phyloP scores from a whole-genome alignment of 2,797 vertebrate genomes.

The Sebastes miniatus region DNA sequence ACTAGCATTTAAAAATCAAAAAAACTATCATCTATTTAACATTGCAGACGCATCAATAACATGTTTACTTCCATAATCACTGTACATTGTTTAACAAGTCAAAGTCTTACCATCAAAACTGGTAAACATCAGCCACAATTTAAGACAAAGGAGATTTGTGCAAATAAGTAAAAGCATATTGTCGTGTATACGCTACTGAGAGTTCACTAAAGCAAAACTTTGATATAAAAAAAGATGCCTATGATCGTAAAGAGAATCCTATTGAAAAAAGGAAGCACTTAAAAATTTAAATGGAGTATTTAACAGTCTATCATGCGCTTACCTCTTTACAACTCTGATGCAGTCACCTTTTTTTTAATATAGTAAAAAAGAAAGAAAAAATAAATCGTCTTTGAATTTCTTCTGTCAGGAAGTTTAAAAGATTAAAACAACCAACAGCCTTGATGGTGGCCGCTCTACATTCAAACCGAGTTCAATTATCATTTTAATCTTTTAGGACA shows the following conservation, averaged over 20 bases:
- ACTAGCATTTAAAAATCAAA: conserved; percentile 14
- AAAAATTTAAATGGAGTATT: background rate
- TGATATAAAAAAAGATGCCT: conserved; percentile 15
- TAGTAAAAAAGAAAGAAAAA: background rate
- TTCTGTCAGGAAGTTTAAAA: background rate
- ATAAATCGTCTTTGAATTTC: background rate
- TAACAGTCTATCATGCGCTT: background rate
- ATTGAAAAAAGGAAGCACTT: conserved; percentile 5
- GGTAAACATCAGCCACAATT: conserved; percentile 60
- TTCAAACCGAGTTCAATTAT: conserved; percentile 32
- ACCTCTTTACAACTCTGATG: background rate
- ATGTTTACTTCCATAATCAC: conserved; percentile 26
- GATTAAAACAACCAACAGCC: conserved; percentile 1
- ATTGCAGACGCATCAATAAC: conserved; percentile 15
- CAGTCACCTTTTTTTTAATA: background rate
- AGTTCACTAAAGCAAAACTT: conserved; percentile 19
- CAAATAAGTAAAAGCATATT: conserved; percentile 51
- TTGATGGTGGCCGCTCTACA: conserved; percentile 26
- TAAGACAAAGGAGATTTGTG: conserved; percentile 57
- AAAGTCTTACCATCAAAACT: conserved; percentile 53
- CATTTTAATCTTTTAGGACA: background rate
- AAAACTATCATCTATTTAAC: conserved; percentile 26
- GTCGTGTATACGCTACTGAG: conserved; percentile 18
- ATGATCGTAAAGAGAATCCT: conserved; percentile 14
- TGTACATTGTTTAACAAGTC: conserved; percentile 53